Percentiles rank a stretch among this genome's conserved stretches.
Conservation (phyloP, 2,113 vertebrate species). For the Pteruthius melanotis region DNA sequence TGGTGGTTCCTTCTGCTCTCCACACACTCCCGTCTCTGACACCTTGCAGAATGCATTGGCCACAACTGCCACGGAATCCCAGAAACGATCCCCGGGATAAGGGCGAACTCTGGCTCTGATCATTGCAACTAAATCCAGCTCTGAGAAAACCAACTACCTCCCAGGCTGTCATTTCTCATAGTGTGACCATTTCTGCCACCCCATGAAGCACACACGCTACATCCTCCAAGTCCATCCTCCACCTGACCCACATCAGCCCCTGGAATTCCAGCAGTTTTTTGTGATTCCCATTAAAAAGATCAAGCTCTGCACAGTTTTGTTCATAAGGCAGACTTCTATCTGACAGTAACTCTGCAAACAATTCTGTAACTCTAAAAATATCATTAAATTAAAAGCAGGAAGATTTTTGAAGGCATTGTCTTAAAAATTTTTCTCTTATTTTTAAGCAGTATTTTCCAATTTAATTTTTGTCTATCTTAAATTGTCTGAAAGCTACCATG, state of each 20-base stretch:
- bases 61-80: not conserved
- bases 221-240: not conserved
- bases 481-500: not conserved
- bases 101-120: not conserved
- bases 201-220: not conserved
- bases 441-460: not conserved
- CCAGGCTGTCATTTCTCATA: not conserved
- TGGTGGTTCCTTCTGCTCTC: not conserved
- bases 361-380: not conserved
- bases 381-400: not conserved
- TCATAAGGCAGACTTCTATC: not conserved
- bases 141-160: not conserved
- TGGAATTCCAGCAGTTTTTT: not conserved
- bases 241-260: not conserved
- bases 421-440: not conserved
- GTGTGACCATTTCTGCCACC: not conserved
- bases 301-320: not conserved
- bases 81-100: not conserved
- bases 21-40: not conserved
- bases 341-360: not conserved
- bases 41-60: not conserved
- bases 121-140: not conserved
- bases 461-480: not conserved
- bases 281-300: not conserved
- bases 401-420: not conserved